phyloP scores from a whole-genome alignment of 2,888 invertebrate genomes.

The Timandra comae region DNA sequence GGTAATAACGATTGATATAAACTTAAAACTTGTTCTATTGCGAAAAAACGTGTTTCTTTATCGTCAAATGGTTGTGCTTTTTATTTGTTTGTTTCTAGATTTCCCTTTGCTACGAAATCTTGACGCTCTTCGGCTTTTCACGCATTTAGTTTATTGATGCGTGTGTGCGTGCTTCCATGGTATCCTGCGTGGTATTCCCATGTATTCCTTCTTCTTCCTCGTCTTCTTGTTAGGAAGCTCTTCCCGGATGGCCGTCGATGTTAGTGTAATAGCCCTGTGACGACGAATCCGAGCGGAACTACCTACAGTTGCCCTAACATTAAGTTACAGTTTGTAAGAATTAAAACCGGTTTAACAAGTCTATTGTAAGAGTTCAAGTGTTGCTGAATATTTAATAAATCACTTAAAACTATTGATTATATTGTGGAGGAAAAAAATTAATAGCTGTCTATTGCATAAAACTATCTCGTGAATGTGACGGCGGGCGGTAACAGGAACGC shows the following conservation, averaged over 20 bases:
- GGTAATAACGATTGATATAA: constrained; percentile 78
- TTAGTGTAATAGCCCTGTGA: constrained; percentile 53
- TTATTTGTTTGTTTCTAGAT: constrained; percentile 63
- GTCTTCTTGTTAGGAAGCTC: constrained; percentile 47
- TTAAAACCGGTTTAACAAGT: constrained; percentile 57
- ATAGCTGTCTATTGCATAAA: constrained; percentile 72
- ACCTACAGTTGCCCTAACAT: constrained; percentile 72
- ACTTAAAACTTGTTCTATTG: constrained; percentile 78
- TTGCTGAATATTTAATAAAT: constrained; percentile 70
- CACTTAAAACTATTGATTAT: constrained; percentile 75
- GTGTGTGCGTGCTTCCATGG: constrained; percentile 54
- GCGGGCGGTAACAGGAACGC: constrained; percentile 64
- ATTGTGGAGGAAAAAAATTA: constrained; percentile 54
- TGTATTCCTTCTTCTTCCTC: constrained; percentile 49
- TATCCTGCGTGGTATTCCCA: constrained; percentile 50
- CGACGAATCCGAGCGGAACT: constrained; percentile 67
- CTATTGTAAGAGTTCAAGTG: constrained; percentile 67
- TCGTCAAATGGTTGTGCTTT: constrained; percentile 73
- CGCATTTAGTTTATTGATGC: constrained; percentile 66
- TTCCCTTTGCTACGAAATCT: constrained; percentile 68
- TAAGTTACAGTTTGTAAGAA: constrained; percentile 66
- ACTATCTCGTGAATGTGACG: constrained; percentile 72
- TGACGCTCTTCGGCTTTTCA: constrained; percentile 59
- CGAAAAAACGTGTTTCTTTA: constrained; percentile 78
- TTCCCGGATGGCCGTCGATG: constrained; percentile 69